Conservation (phyloP, 2,797 vertebrate species). For the Ceryle rudis region DNA sequence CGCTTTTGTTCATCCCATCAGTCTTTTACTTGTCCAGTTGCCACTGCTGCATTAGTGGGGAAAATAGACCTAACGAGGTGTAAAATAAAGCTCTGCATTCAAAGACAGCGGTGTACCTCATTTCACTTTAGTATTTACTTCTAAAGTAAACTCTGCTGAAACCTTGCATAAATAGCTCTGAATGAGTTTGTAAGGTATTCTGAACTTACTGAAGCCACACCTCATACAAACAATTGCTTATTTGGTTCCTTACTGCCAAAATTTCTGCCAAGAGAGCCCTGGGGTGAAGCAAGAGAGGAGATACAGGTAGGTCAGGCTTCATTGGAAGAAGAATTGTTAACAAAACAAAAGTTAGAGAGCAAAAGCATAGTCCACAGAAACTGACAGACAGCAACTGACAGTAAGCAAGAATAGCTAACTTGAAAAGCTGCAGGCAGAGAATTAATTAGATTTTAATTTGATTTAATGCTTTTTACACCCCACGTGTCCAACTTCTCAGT, state of each 20-base stretch:
- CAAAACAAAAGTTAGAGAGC: background rate
- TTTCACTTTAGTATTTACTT: constrained; percentile 49
- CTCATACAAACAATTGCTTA: background rate
- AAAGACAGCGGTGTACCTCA: background rate
- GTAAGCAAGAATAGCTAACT: background rate
- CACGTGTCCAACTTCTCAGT: background rate
- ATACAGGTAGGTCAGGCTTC: background rate
- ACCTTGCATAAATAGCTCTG: background rate
- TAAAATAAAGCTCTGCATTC: constrained; percentile 30
- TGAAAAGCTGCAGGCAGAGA: background rate
- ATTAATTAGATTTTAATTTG: background rate
- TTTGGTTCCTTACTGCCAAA: background rate
- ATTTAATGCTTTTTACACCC: background rate
- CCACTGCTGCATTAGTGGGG: background rate
- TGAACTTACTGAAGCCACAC: constrained; percentile 21
- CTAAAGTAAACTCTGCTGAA: constrained; percentile 46
- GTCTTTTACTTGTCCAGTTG: constrained; percentile 15
- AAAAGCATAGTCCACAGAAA: background rate
- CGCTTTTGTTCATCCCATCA: constrained; percentile 21
- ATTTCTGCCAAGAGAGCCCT: background rate
- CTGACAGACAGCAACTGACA: background rate
- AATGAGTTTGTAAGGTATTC: background rate
- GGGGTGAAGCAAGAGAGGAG: background rate
- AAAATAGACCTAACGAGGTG: constrained; percentile 44
- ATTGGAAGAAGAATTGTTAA: background rate